phyloP scores from a whole-genome alignment of 2,797 vertebrate genomes.

The Gymnoscopelus microlampas region DNA sequence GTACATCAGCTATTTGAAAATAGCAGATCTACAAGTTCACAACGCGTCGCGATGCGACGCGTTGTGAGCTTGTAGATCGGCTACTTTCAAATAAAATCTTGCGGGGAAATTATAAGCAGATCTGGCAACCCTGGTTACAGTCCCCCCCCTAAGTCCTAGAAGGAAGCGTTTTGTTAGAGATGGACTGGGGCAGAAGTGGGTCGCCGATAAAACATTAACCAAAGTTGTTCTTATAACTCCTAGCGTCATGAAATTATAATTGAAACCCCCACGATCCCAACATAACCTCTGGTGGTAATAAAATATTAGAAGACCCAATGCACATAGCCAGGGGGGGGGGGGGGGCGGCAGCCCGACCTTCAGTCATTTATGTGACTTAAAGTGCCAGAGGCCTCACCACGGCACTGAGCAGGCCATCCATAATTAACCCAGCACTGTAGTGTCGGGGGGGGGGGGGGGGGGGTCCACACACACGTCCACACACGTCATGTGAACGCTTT shows the following conservation, averaged over 20 bases:
- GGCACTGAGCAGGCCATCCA: constrained; percentile 68
- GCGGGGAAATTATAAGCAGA: too few species aligned
- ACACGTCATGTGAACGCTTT: constrained; percentile 68
- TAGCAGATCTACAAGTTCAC: too few species aligned
- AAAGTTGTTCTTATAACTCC: constrained; percentile 52
- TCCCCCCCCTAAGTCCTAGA: neutral
- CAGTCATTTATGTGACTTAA: constrained; percentile 52
- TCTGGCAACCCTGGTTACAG: too few species aligned
- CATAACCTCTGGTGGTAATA: constrained; percentile 62
- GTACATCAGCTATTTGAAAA: too few species aligned
- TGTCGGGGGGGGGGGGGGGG: constrained; percentile 64
- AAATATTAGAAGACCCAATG: constrained; percentile 68
- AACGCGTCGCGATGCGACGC: too few species aligned
- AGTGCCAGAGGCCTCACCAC: constrained; percentile 41
- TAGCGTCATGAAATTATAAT: constrained; percentile 55
- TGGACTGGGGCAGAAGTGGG: constrained; percentile 54
- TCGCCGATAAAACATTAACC: constrained; percentile 57
- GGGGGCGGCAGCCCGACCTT: constrained; percentile 46
- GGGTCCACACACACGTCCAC: constrained; percentile 56
- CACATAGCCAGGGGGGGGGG: constrained; percentile 55
- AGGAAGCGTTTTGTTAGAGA: constrained; percentile 40
- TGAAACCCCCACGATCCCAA: constrained; percentile 35
- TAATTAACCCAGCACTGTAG: constrained; percentile 76
- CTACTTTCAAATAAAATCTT: too few species aligned
- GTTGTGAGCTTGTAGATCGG: too few species aligned